phyloP scores from a whole-genome alignment of 2,888 invertebrate species.

The Nemotelus nigrinus region DNA sequence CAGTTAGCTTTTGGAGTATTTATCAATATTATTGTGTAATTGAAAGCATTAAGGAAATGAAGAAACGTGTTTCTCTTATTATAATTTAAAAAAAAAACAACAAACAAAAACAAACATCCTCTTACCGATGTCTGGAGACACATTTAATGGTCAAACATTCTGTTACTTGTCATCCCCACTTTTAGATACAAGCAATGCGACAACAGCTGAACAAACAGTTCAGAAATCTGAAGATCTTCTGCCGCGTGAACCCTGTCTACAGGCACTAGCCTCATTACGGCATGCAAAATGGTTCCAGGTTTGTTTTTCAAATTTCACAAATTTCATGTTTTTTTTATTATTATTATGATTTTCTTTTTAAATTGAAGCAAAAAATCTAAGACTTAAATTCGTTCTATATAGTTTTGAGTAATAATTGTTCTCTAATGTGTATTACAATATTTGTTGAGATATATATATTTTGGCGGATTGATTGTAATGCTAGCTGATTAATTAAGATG shows the following conservation, averaged over 20 bases:
- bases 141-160: conserved; percentile 79
- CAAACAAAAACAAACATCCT: conserved; percentile 42
- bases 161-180: conserved; percentile 68
- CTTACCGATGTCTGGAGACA: conserved; percentile 34
- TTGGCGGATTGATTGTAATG: conserved; percentile 40
- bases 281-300: conserved; percentile 99
- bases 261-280: conserved; percentile 99
- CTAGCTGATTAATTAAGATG: conserved; percentile 31
- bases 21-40: conserved; percentile 48
- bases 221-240: conserved; percentile 83
- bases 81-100: conserved; percentile 39
- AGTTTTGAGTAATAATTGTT: background rate
- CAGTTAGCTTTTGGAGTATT: conserved; percentile 48
- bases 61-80: conserved; percentile 16
- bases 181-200: conserved; percentile 70
- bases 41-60: background rate
- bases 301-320: conserved; percentile 60
- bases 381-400: too few relatives aligned
- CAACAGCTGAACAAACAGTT: conserved; percentile 74
- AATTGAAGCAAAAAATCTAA: background rate
- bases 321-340: conserved; percentile 51
- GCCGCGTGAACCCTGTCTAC: conserved; percentile 99
- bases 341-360: conserved; percentile 55
- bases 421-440: conserved; percentile 45
- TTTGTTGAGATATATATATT: conserved; percentile 43